Conservation (phyloP, 2,113 vertebrate genomes). For the Ramphastos sulfuratus region DNA sequence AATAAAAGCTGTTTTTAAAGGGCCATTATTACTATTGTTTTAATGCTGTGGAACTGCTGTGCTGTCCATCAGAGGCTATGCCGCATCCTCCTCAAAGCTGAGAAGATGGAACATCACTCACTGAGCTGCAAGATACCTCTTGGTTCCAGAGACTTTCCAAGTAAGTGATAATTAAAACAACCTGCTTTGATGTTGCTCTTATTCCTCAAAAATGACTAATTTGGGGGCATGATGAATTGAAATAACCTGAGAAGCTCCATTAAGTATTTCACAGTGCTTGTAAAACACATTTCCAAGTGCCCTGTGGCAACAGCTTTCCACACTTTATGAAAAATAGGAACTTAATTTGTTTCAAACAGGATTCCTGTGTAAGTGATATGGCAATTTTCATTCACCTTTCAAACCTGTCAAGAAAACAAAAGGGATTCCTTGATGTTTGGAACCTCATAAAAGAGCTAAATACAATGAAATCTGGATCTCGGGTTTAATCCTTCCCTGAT, state of each 20-base stretch:
- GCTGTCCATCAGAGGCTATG: no score
- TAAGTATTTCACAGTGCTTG: neutral
- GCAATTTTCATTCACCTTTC: neutral
- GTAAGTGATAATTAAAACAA: neutral
- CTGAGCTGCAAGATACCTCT: neutral
- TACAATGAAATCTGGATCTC: neutral
- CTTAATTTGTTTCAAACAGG: slow-evolving; percentile 17
- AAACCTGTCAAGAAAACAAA: slow-evolving; percentile 24
- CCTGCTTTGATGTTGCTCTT: neutral
- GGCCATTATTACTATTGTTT: neutral
- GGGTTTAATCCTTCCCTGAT: neutral
- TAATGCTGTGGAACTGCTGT: neutral
- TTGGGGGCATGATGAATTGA: neutral
- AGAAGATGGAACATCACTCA: neutral
- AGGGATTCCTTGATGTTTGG: neutral
- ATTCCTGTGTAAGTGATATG: neutral
- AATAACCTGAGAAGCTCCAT: neutral
- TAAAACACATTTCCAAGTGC: slow-evolving; percentile 21
- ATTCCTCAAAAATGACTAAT: neutral
- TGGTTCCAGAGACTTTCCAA: neutral
- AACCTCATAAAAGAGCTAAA: neutral
- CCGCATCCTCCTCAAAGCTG: neutral
- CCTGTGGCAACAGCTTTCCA: neutral
- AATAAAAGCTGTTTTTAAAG: neutral
- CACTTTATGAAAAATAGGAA: neutral